These are phyloP conservation scores for Cherax quadricarinatus DNA, from an alignment of 1,140 invertebrate genomes.

Conservation along the genomic window DNA sequence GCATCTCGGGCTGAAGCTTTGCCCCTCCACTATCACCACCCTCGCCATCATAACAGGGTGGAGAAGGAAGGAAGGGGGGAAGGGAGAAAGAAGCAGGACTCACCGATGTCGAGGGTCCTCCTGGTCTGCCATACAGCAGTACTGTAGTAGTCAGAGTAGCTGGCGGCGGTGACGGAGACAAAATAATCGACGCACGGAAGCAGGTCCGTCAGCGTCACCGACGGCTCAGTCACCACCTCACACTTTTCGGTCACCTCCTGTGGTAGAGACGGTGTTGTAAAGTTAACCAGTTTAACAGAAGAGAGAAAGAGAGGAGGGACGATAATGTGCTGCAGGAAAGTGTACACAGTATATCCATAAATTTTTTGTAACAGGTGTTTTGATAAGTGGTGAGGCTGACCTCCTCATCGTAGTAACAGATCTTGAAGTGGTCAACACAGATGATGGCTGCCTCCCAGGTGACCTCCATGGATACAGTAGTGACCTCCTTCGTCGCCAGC, in stretches of 20 bases:
- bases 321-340: too few species aligned
- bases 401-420: constrained; percentile 40
- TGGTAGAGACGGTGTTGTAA: not conserved
- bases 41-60: too few species aligned
- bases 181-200: constrained; percentile 19
- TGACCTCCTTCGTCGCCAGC: not conserved
- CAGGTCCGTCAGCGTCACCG: not conserved
- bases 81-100: not conserved
- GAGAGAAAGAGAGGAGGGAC: not conserved
- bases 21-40: too few species aligned
- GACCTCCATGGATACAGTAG: constrained; percentile 37
- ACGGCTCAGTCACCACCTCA: not conserved
- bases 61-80: too few species aligned
- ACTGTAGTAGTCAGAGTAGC: not conserved
- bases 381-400: not conserved
- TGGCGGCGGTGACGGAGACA: constrained; percentile 33
- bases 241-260: constrained; percentile 19
- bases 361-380: too few species aligned
- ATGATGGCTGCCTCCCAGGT: not conserved
- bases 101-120: constrained; percentile 13
- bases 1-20: too few species aligned
- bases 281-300: not conserved
- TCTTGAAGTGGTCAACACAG: constrained; percentile 40
- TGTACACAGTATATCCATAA: too few species aligned
- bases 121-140: not conserved